phyloP scores from a whole-genome alignment of 2,797 vertebrate genomes.

The Anabas testudineus region DNA sequence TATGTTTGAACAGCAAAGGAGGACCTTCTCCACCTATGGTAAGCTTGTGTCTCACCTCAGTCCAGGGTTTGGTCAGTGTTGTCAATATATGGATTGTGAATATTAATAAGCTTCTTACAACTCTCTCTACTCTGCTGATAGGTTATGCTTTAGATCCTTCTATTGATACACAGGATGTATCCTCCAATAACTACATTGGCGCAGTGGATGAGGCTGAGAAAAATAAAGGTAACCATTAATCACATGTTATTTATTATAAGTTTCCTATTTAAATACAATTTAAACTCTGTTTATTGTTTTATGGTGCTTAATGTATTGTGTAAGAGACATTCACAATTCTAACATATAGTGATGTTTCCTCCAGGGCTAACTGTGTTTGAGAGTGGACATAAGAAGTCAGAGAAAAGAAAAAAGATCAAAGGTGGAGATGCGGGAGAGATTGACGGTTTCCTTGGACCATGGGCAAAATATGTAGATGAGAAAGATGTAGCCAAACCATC shows the following conservation, averaged over 20 bases:
- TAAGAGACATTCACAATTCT: neutral
- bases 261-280: neutral
- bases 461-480: constrained; percentile 97
- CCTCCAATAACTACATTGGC: constrained; percentile 90
- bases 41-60: constrained; percentile 49
- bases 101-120: constrained; percentile 1
- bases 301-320: neutral
- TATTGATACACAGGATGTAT: constrained; percentile 88
- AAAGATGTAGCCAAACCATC: constrained; percentile 95
- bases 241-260: neutral
- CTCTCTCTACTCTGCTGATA: constrained; percentile 64
- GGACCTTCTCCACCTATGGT: constrained; percentile 97
- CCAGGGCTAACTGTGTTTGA: constrained; percentile 98
- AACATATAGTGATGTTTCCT: constrained; percentile 4
- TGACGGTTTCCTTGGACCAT: constrained; percentile 94
- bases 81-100: neutral
- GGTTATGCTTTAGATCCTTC: constrained; percentile 98
- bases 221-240: constrained; percentile 90
- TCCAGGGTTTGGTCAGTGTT: neutral
- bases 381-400: constrained; percentile 89
- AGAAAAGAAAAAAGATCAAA: constrained; percentile 96
- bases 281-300: neutral
- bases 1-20: constrained; percentile 98
- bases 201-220: constrained; percentile 98
- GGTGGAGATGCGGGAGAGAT: constrained; percentile 95